phyloP scores from a whole-genome alignment of 2,888 invertebrate species.

The Cremastobaeus sp. region DNA sequence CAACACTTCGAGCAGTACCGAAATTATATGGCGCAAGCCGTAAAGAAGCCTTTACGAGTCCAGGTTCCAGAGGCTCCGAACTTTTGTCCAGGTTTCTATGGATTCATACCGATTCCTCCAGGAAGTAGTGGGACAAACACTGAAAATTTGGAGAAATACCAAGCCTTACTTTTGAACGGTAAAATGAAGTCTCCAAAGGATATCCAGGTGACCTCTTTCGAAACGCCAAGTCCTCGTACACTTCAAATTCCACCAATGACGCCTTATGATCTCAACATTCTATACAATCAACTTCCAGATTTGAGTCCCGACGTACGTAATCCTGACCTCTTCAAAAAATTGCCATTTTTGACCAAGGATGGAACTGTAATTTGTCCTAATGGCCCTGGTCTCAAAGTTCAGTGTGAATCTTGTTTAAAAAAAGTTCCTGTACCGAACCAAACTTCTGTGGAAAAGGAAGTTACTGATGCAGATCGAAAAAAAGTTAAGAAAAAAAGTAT shows the following conservation, averaged over 20 bases:
- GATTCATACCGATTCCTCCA: constrained; percentile 48
- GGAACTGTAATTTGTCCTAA: constrained; percentile 59
- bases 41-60: constrained; percentile 67
- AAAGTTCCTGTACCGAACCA: constrained; percentile 73
- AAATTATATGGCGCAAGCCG: constrained; percentile 61
- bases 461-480: constrained; percentile 42
- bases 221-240: constrained; percentile 73
- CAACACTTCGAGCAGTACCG: constrained; percentile 68
- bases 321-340: constrained; percentile 67
- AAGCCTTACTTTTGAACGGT: constrained; percentile 24
- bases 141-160: constrained; percentile 40
- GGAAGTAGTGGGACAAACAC: constrained; percentile 1
- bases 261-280: constrained; percentile 66
- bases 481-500: constrained; percentile 62
- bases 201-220: constrained; percentile 76
- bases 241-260: constrained; percentile 66
- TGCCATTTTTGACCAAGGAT: constrained; percentile 65
- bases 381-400: constrained; percentile 57
- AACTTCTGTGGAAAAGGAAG: constrained; percentile 63
- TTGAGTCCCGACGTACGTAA: constrained; percentile 60
- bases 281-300: constrained; percentile 63
- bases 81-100: constrained; percentile 53
- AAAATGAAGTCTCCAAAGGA: constrained; percentile 62
- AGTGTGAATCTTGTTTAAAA: constrained; percentile 62
- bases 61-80: constrained; percentile 64